Conservation (phyloP, 1,140 invertebrate genomes). For the Stratiolaelaps scimitus region DNA sequence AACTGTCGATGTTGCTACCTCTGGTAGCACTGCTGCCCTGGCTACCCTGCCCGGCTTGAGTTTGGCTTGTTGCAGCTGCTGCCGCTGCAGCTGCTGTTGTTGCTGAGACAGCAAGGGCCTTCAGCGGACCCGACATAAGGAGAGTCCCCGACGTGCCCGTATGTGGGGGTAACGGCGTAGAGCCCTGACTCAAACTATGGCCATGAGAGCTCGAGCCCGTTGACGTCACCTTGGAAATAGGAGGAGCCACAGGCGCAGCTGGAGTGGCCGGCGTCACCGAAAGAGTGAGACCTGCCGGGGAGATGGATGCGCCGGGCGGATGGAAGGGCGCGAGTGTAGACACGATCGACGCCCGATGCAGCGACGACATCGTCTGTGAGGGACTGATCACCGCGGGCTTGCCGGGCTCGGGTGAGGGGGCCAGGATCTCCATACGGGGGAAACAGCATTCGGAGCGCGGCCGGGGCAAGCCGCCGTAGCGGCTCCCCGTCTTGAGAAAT, state of each 20-base stretch:
- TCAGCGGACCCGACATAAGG: too few species aligned
- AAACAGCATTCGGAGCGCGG: constrained; percentile 35
- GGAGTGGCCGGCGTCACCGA: constrained; percentile 27
- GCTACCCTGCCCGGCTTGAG: too few species aligned
- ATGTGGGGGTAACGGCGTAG: too few species aligned
- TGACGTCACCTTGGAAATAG: background rate
- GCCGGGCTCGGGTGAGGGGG: constrained; percentile 11
- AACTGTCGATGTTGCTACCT: too few species aligned
- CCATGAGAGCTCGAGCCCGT: too few species aligned
- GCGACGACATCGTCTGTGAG: constrained; percentile 23
- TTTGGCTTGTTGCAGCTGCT: too few species aligned
- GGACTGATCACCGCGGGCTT: constrained; percentile 19
- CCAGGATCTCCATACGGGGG: constrained; percentile 32
- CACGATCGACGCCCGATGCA: constrained; percentile 18
- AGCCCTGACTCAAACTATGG: too few species aligned
- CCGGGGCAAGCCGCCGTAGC: constrained; percentile 31
- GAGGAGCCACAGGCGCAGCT: background rate
- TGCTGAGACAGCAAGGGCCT: too few species aligned
- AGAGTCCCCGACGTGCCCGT: too few species aligned
- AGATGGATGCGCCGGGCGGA: constrained; percentile 5
- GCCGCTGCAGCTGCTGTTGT: too few species aligned
- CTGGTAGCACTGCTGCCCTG: too few species aligned
- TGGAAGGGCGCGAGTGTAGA: constrained; percentile 19
- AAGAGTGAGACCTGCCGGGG: constrained; percentile 15
- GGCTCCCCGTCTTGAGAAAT: constrained; percentile 32